These are phyloP conservation scores for Hypotaenidia okinawae DNA, from an alignment of 2,797 vertebrate species.

Conservation along the genomic window DNA sequence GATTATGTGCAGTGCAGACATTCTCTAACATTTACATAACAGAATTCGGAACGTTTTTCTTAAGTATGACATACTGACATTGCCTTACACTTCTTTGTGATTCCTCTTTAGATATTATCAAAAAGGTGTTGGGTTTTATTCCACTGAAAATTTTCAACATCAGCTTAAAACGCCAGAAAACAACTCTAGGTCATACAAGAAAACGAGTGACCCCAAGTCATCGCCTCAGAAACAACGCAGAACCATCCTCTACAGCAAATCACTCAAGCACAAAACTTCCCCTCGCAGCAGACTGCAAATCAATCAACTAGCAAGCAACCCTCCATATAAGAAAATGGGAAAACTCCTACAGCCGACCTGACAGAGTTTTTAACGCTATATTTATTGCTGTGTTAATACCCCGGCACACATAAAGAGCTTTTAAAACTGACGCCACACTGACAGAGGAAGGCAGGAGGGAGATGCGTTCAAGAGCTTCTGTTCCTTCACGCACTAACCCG, in stretches of 20 bases:
- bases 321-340: accelerated
- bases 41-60: neutral
- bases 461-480: accelerated
- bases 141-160: neutral
- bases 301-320: neutral
- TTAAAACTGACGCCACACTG: neutral
- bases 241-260: neutral
- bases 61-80: neutral
- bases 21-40: neutral
- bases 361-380: neutral
- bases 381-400: accelerated
- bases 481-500: accelerated
- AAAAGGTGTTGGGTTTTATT: neutral
- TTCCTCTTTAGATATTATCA: neutral
- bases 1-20: neutral
- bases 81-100: neutral
- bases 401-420: neutral
- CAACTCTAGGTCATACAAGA: accelerated
- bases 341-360: neutral
- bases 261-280: no score
- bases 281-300: accelerated
- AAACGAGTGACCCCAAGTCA: neutral
- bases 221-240: neutral
- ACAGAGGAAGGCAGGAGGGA: accelerated
- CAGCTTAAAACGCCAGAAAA: accelerated